Conservation (phyloP, 1,140 invertebrate genomes). For the Eumaeus atala region DNA sequence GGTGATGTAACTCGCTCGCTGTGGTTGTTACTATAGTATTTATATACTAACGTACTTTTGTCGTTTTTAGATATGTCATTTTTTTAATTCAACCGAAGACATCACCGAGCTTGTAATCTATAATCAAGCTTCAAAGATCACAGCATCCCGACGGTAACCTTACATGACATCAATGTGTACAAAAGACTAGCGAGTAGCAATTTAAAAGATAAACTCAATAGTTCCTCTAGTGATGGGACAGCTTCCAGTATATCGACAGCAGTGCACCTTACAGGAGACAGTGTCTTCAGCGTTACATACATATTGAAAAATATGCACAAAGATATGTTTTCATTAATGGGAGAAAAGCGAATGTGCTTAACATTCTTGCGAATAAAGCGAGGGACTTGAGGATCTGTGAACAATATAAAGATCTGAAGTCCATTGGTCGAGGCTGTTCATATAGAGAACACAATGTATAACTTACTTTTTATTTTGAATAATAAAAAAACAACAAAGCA, state of each 20-base stretch:
- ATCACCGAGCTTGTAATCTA: slow-evolving; percentile 34
- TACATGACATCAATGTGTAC: slow-evolving; percentile 27
- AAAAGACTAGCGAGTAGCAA: slow-evolving; percentile 21
- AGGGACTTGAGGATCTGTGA: slow-evolving; percentile 44
- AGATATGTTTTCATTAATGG: slow-evolving; percentile 33
- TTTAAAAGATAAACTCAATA: background rate
- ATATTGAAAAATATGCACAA: slow-evolving; percentile 44
- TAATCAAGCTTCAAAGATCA: slow-evolving; percentile 33
- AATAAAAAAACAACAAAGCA: too few species aligned
- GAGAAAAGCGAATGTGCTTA: slow-evolving; percentile 38
- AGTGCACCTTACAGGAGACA: slow-evolving; percentile 19
- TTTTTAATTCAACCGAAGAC: slow-evolving; percentile 32
- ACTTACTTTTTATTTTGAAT: too few species aligned
- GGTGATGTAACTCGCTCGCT: slow-evolving; percentile 30
- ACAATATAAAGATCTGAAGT: slow-evolving; percentile 39
- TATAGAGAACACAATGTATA: too few species aligned
- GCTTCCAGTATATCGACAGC: background rate
- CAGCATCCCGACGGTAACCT: slow-evolving; percentile 27
- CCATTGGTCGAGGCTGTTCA: slow-evolving; percentile 35
- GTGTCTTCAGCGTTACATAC: slow-evolving; percentile 28
- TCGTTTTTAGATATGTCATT: slow-evolving; percentile 34
- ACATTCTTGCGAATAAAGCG: slow-evolving; percentile 44
- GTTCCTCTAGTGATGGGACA: background rate
- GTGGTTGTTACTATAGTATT: background rate
- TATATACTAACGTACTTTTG: background rate